Percentiles rank a stretch among this genome's conserved stretches.
phyloP scores from a whole-genome alignment of 2,797 vertebrate genomes.

The Champsocephalus gunnari region DNA sequence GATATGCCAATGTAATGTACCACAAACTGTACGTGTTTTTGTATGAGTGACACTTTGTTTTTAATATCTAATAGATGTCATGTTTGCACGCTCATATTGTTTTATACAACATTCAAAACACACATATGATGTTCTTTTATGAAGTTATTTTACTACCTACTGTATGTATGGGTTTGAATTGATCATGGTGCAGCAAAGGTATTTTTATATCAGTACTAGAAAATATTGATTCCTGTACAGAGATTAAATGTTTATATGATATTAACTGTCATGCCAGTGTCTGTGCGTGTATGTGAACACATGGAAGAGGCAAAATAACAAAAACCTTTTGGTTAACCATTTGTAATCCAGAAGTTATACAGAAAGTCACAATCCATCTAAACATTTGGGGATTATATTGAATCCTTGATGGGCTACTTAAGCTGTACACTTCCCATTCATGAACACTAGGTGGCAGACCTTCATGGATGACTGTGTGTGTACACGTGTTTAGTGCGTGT shows the following conservation, averaged over 20 bases:
- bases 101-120: slow-evolving; percentile 45
- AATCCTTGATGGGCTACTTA: too few relatives aligned
- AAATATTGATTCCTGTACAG: slow-evolving; percentile 65
- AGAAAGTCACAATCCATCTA: background rate
- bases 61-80: slow-evolving; percentile 58
- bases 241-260: slow-evolving; percentile 81
- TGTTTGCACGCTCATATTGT: slow-evolving; percentile 55
- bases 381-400: background rate
- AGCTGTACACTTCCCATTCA: slow-evolving; percentile 3
- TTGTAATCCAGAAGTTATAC: background rate
- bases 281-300: background rate
- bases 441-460: slow-evolving; percentile 69
- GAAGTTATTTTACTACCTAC: slow-evolving; percentile 59
- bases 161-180: slow-evolving; percentile 58
- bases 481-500: slow-evolving; percentile 1
- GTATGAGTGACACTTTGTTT: slow-evolving; percentile 57
- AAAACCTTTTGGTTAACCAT: background rate
- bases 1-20: slow-evolving; percentile 64
- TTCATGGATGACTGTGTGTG: background rate
- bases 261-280: slow-evolving; percentile 28
- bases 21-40: slow-evolving; percentile 60
- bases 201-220: slow-evolving; percentile 79
- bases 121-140: slow-evolving; percentile 44
- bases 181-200: slow-evolving; percentile 72
- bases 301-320: background rate